phyloP scores from a whole-genome alignment of 2,113 vertebrate genomes.

The Urocitellus parryii region DNA sequence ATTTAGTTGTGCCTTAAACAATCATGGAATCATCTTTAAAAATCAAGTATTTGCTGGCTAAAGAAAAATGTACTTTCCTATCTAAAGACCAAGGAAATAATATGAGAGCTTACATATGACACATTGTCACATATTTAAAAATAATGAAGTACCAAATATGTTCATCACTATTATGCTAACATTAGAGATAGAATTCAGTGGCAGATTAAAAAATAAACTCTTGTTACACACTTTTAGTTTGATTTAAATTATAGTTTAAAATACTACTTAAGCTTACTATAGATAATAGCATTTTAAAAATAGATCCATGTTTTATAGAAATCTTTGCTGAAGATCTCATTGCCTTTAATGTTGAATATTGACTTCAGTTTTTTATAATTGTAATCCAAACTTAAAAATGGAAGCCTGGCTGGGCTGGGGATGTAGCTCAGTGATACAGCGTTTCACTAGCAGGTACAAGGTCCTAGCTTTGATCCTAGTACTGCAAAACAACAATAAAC shows the following conservation, averaged over 20 bases:
- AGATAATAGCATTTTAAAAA: background rate
- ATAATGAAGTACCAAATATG: background rate
- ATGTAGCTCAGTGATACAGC: background rate
- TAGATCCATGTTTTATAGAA: background rate
- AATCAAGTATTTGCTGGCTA: background rate
- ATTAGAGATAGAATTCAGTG: background rate
- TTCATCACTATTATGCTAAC: background rate
- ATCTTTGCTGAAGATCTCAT: background rate
- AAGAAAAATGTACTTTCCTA: background rate
- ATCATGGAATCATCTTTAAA: conserved; percentile 26
- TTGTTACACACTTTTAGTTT: background rate
- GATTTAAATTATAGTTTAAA: conserved; percentile 40
- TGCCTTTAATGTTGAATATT: background rate
- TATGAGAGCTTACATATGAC: background rate
- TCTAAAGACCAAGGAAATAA: background rate
- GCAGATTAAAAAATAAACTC: conserved; percentile 16
- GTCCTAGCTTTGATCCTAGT: too few species aligned
- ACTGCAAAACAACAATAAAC: too few species aligned
- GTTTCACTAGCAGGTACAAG: too few species aligned
- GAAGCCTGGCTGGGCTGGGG: background rate
- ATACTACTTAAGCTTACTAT: background rate
- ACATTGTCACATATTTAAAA: background rate
- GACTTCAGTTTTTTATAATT: background rate
- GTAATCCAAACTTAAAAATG: background rate
- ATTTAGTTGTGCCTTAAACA: background rate